Base-by-base conservation (phyloP, 2,888 invertebrate species). In the Scaptomyza reducta region DNA sequence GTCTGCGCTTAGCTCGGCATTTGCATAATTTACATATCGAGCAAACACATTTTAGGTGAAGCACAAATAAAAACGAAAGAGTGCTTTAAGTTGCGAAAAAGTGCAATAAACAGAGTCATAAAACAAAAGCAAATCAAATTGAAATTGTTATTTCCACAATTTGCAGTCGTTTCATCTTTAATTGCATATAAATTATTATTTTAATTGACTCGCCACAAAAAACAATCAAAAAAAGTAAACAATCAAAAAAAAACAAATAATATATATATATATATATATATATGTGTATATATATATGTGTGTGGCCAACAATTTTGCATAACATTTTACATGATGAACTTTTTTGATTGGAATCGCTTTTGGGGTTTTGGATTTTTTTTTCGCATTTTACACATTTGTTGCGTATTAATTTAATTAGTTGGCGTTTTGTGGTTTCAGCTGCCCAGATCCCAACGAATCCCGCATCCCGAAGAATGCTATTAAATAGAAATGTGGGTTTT, bases 331-430 rank as follows among this genome's bases (percentile, higher is more conserved):
- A 33, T 33, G 29, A 56, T 63, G n/a, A 2, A 16, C 13, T 25
- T 60, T 18, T 29, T n/a, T 31, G 42, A 50, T 58, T 65, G 33
- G 35, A 25, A 41, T 56, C 45, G 33, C 51, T 53, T 42, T 55
- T 14, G 7, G 29, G 46, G 60, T 35, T 41, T 55, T 31, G 54
- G 22, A 14, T 14, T 45, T 56, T 35, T 11, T 29, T 33, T 33
- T n/a, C n/a, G n/a, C n/a, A 22, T 22, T 22, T 74, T 70, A 71
- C 61, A 62, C 70, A 74, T 74, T 84, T 77, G 70, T 74, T 86
- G 69, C 70, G 75, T 76, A 81, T 81, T 87, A 77, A 85, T 85
- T 85, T 72, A 85, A 87, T 85, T 85, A 87, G 87, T 77, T 79
- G 74, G 70, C 79, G 63, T 79, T 83, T 76, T 80, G 83, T 70